These are phyloP conservation scores for Harpegnathos saltator DNA, from an alignment of 1,140 invertebrate genomes.

Conservation along the genomic window DNA sequence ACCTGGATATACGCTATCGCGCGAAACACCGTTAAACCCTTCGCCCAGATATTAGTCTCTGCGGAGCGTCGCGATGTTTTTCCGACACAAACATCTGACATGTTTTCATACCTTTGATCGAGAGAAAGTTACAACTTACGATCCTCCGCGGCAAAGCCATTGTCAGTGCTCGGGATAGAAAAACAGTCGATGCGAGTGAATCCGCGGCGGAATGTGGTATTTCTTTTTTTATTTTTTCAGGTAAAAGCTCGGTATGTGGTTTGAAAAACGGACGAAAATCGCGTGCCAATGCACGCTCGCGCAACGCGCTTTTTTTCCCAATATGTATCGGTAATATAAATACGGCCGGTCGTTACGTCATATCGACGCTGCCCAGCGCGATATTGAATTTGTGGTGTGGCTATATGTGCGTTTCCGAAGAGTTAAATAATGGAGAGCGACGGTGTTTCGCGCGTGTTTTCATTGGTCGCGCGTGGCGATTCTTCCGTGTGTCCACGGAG, in stretches of 20 bases:
- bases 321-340: slow-evolving; percentile 53
- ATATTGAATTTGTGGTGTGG: slow-evolving; percentile 54
- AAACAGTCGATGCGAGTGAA: background rate
- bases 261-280: slow-evolving; percentile 34
- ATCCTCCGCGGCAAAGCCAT: background rate
- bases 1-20: too few relatives aligned
- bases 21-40: too few relatives aligned
- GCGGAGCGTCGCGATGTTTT: background rate
- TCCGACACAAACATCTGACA: background rate
- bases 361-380: slow-evolving; percentile 12
- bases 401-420: slow-evolving; percentile 14
- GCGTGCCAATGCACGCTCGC: background rate
- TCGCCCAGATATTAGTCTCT: too few relatives aligned
- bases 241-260: slow-evolving; percentile 4
- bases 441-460: slow-evolving; percentile 9
- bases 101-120: background rate
- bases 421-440: slow-evolving; percentile 38
- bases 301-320: slow-evolving; percentile 29
- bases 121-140: slow-evolving; percentile 4
- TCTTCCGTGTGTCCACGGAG: background rate
- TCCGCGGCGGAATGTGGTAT: background rate
- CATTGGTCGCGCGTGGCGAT: background rate
- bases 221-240: background rate
- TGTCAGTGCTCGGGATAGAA: background rate
- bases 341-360: slow-evolving; percentile 49